These are phyloP conservation scores for Varecia variegata DNA, from an alignment of 2,797 vertebrate species.

Conservation along the genomic window DNA sequence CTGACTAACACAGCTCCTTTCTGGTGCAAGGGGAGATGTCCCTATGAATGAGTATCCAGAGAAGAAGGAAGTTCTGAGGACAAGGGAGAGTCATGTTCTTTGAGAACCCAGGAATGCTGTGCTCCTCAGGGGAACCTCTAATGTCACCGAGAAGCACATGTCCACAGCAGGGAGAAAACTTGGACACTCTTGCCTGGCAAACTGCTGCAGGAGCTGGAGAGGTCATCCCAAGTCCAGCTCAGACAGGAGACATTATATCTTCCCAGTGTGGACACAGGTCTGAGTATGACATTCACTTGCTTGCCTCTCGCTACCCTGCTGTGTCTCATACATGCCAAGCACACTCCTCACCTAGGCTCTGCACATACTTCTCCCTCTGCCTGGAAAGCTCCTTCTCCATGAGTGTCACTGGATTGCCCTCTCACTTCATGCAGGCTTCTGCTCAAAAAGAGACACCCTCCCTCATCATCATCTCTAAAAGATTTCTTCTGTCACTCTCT, in stretches of 20 bases:
- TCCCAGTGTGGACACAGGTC: no score
- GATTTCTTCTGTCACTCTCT: background rate
- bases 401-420: fast-evolving
- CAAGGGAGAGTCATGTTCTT: background rate
- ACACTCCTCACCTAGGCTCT: background rate
- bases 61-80: background rate
- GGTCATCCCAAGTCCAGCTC: background rate
- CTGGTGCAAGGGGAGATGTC: background rate
- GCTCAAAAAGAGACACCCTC: background rate
- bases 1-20: background rate
- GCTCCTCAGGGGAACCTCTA: background rate
- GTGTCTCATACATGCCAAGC: background rate
- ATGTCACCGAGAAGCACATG: background rate
- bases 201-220: background rate
- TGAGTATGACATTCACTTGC: background rate
- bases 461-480: background rate
- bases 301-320: background rate
- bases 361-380: background rate
- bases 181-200: background rate
- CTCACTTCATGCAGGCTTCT: background rate
- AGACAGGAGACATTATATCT: background rate
- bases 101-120: background rate
- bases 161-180: background rate
- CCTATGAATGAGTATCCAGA: background rate
- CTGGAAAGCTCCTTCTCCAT: background rate